Evolutionary conservation across 2,797 vertebrate species (phyloP), one percentile per base, ranked within the genome.

Genomic region (Halcyon smyrnensis): DNA sequence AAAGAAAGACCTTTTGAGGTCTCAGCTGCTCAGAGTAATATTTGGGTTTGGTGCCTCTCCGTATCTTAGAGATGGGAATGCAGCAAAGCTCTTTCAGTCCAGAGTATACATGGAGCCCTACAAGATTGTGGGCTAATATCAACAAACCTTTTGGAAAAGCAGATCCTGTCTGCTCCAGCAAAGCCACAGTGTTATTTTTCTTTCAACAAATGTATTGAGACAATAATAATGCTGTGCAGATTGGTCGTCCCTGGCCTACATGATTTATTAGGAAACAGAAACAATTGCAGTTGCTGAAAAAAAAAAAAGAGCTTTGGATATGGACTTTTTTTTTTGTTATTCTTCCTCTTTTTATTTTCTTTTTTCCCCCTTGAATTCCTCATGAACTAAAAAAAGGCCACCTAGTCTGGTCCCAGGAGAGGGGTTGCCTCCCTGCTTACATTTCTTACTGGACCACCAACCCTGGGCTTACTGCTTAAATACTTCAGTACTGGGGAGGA

Each of bases 91-190:
- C 88, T 95, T 93, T 95, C 84, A 97, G 91, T 77, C 88, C 95
- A 95, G 96, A 95, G 96, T 94, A 90, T 95, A 96, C 96, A 95
- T 62, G 93, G 84, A 96, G 93, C 77, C 95, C 69, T 87, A 97
- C 93, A 85, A 89, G 93, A 77, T 28, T 93, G 95, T 77, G 90
- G 94, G 91, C 94, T 97, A 97, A 92, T 89, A 95, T 97, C 96
- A 97, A 97, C 96, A 97, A 97, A 97, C 94, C 96, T 95, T 94
- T 94, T 97, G 94, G 93, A 97, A 93, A 93, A 89, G 93, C 96
- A 93, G 95, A 96, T 95, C 95, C 93, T 85, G 94, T 96, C 93
- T 95, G 94, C 90, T 96, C 60, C 64, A 70, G 96, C 86, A 93
- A 96, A 97, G 95, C 96, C 59, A 0, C 95, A 95, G 88, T 80